A percentile compares a stretch with the other conserved stretches of the same genome.
These are phyloP conservation scores for Mionectes macconnelli DNA, from an alignment of 2,113 vertebrate species.

Conservation along the genomic window DNA sequence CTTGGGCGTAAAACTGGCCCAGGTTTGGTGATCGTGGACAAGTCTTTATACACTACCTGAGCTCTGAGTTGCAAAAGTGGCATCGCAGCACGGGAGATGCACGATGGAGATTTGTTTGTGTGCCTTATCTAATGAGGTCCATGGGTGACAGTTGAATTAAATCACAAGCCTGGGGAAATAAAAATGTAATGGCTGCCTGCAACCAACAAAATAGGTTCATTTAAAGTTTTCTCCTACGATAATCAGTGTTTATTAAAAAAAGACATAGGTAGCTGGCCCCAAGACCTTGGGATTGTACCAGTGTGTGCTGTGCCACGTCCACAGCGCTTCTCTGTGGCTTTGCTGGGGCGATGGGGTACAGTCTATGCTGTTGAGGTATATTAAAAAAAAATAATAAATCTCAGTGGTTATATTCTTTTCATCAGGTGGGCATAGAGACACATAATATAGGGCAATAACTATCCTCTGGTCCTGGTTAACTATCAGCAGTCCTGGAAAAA, in stretches of 20 bases:
- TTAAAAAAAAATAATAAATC: background rate
- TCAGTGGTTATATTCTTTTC: background rate
- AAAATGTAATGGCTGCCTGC: background rate
- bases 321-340: background rate
- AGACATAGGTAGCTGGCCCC: background rate
- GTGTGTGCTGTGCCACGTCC: background rate
- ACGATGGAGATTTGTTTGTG: background rate
- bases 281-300: background rate
- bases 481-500: background rate
- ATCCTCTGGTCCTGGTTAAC: background rate
- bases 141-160: background rate
- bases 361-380: background rate
- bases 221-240: slow-evolving; percentile 14
- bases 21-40: background rate
- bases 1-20: rapidly evolving
- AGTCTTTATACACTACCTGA: background rate
- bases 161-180: slow-evolving; percentile 43
- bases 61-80: background rate
- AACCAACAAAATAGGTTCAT: background rate
- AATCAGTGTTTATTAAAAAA: slow-evolving; percentile 35
- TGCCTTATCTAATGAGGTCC: background rate
- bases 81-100: rapidly evolving
- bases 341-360: background rate
- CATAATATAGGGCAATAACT: background rate
- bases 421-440: background rate